A percentile compares a stretch with the other conserved stretches of the same genome.
phyloP scores from a whole-genome alignment of 1,140 invertebrate species.

The Plutomurus gul region DNA sequence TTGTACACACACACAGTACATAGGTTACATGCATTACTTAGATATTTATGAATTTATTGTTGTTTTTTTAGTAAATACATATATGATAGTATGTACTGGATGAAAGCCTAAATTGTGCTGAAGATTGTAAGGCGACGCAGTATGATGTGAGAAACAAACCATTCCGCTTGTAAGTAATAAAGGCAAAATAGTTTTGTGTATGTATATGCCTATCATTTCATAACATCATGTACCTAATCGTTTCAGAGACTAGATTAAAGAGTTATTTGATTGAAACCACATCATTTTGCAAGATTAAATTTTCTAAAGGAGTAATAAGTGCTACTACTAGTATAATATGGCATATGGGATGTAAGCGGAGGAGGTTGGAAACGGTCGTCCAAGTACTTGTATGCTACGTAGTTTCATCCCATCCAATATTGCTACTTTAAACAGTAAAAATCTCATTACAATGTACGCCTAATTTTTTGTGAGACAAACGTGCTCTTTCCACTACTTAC shows the following conservation, averaged over 20 bases:
- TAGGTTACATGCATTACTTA: too few relatives aligned
- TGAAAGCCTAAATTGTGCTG: too few relatives aligned
- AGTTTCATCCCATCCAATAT: neutral
- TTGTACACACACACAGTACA: too few relatives aligned
- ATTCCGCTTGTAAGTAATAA: too few relatives aligned
- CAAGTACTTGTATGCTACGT: neutral
- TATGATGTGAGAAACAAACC: too few relatives aligned
- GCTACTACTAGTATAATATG: neutral
- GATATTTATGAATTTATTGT: too few relatives aligned
- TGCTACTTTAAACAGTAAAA: constrained; percentile 12
- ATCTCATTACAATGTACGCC: neutral
- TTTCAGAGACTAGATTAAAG: constrained; percentile 14
- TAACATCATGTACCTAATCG: neutral
- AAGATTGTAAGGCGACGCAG: too few relatives aligned
- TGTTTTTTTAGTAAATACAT: too few relatives aligned
- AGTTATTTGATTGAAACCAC: constrained; percentile 37
- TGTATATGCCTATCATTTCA: neutral
- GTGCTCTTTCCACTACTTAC: neutral
- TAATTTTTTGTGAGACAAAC: constrained; percentile 7
- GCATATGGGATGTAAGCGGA: too few relatives aligned
- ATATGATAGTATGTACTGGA: too few relatives aligned
- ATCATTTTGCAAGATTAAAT: constrained; percentile 35
- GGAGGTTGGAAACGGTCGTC: neutral
- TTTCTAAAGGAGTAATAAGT: neutral
- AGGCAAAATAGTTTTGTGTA: too few relatives aligned